Conservation (phyloP, 2,797 vertebrate genomes). For the Rousettus madagascariensis region DNA sequence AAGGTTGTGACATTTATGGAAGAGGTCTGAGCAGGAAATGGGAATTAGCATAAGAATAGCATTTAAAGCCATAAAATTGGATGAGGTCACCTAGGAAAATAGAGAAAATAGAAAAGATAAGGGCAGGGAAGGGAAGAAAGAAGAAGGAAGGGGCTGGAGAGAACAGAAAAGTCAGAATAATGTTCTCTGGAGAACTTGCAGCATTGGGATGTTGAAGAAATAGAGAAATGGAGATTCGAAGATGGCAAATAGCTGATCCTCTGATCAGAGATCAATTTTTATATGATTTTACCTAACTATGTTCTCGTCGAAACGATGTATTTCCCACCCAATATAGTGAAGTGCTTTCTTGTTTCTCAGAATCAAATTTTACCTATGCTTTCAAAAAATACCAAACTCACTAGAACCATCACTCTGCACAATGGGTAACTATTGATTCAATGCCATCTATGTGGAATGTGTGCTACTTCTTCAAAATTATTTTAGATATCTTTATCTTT, state of each 20-base stretch:
- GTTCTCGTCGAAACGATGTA: too few relatives aligned
- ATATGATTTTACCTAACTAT: too few relatives aligned
- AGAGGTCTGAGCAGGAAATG: neutral
- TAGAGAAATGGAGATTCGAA: neutral
- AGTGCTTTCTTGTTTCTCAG: too few relatives aligned
- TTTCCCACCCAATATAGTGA: too few relatives aligned
- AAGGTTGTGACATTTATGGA: neutral
- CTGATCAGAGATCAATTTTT: too few relatives aligned
- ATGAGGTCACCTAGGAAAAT: neutral
- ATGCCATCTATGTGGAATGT: too few relatives aligned
- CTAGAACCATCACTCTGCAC: too few relatives aligned
- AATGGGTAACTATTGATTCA: too few relatives aligned
- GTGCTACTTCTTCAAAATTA: too few relatives aligned
- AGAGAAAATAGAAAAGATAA: neutral
- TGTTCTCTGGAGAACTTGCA: neutral
- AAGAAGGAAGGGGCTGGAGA: neutral
- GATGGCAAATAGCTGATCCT: neutral
- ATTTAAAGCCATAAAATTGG: neutral
- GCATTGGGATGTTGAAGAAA: neutral
- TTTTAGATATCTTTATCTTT: too few relatives aligned
- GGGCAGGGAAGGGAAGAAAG: neutral
- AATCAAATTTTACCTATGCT: too few relatives aligned
- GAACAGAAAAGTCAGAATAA: neutral
- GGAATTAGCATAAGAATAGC: neutral
- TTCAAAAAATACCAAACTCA: too few relatives aligned